phyloP scores from a whole-genome alignment of 2,113 vertebrate species.

The Callaeas wilsoni region DNA sequence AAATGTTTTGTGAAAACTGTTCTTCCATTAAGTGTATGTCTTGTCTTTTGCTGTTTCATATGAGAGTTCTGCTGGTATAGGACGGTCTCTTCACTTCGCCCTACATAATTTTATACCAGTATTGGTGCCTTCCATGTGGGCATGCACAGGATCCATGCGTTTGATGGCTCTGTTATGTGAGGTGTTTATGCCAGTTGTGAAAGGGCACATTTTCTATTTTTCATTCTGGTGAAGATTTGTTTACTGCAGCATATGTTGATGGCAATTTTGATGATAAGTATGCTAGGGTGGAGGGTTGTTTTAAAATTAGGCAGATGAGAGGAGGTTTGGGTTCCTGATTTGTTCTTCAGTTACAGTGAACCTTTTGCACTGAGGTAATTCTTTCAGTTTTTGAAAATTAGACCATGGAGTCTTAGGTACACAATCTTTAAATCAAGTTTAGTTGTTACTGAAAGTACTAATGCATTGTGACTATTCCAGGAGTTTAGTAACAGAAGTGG shows the following conservation, averaged over 20 bases:
- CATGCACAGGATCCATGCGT: rapidly evolving
- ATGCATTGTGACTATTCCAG: not conserved
- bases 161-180: not conserved
- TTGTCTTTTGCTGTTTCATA: not conserved
- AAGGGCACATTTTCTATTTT: not conserved
- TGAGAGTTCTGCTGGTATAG: not conserved
- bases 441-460: not conserved
- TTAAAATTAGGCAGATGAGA: not conserved
- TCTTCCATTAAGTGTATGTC: not conserved
- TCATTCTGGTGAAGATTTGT: not conserved
- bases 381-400: not conserved
- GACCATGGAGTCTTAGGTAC: not conserved
- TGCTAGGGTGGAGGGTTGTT: not conserved
- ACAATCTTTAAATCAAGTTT: not conserved
- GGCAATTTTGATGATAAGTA: not conserved
- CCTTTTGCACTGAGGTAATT: not conserved
- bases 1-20: not conserved
- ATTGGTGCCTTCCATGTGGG: not conserved
- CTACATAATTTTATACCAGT: not conserved
- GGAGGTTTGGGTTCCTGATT: not conserved
- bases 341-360: not conserved
- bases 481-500: not conserved
- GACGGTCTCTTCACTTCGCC: not conserved
- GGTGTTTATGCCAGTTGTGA: not conserved
- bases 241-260: not conserved